phyloP scores from a whole-genome alignment of 2,888 invertebrate genomes.

The Scaptodrosophila latifasciaeformis region DNA sequence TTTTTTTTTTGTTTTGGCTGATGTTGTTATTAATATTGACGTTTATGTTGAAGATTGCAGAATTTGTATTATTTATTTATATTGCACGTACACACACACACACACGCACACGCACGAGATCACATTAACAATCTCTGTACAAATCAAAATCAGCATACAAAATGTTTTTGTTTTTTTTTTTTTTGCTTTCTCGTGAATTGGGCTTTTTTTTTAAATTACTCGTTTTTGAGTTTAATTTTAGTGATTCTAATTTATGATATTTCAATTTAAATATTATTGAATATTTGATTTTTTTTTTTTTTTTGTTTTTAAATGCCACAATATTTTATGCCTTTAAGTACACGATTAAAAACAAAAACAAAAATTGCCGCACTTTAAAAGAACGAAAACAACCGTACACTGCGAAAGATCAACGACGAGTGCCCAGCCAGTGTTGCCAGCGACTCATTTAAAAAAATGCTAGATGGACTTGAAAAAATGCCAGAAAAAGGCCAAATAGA shows the following conservation, averaged over 20 bases:
- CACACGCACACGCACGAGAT: conserved; percentile 19
- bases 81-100: conserved; percentile 22
- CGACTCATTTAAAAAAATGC: neutral
- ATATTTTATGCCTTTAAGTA: conserved; percentile 24
- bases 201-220: too few relatives aligned
- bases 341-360: conserved; percentile 17
- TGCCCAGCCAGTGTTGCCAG: conserved; percentile 16
- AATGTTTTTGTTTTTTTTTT: too few relatives aligned
- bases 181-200: too few relatives aligned
- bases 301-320: conserved; percentile 10
- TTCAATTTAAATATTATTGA: conserved; percentile 7
- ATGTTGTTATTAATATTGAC: conserved; percentile 32
- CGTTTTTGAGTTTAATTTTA: too few relatives aligned
- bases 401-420: conserved; percentile 53
- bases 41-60: conserved; percentile 53
- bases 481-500: neutral
- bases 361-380: conserved; percentile 12
- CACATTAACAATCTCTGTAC: too few relatives aligned
- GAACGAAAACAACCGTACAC: conserved; percentile 42
- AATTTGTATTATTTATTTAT: conserved; percentile 20
- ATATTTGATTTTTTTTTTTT: conserved; percentile 17
- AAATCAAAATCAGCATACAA: conserved; percentile 50
- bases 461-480: too few relatives aligned
- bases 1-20: conserved; percentile 3
- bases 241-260: conserved; percentile 8